These are phyloP conservation scores for Delia radicum DNA, from an alignment of 1,140 invertebrate species.

Conservation along the genomic window DNA sequence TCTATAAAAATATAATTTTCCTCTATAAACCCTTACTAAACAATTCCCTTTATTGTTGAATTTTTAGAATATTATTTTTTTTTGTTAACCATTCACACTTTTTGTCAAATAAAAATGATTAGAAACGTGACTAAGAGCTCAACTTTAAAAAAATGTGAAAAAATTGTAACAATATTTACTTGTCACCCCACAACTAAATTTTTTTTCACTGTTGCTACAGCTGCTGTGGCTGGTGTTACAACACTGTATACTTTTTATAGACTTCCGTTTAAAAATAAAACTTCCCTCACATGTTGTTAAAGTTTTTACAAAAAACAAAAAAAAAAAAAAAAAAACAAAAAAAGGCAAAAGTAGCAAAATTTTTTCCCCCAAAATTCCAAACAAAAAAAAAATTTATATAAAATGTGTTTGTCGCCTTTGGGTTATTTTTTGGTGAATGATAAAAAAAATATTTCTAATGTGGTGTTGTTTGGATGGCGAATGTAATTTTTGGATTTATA, in stretches of 20 bases:
- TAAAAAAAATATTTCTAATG: background rate
- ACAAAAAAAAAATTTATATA: background rate
- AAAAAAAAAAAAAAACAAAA: background rate
- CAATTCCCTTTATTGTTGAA: background rate
- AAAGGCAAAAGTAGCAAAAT: background rate
- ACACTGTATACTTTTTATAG: background rate
- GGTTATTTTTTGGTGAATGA: background rate
- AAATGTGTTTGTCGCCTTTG: slow-evolving; percentile 3
- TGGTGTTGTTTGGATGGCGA: background rate
- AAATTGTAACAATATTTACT: background rate
- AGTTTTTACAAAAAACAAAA: background rate
- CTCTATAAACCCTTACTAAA: too few species aligned
- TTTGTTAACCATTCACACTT: background rate
- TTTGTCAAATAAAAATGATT: slow-evolving; percentile 20
- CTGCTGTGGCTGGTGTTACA: background rate
- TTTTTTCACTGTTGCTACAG: background rate
- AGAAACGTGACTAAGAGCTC: slow-evolving; percentile 17
- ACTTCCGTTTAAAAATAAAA: background rate
- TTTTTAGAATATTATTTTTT: background rate
- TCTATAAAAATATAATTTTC: too few species aligned
- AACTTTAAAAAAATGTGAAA: background rate
- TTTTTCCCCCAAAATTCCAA: background rate
- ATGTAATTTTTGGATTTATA: background rate
- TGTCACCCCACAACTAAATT: background rate
- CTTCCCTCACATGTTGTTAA: background rate